A percentile compares a stretch with the other conserved stretches of the same genome.
Conservation (phyloP, 2,113 vertebrate species). For the Geococcyx californianus region DNA sequence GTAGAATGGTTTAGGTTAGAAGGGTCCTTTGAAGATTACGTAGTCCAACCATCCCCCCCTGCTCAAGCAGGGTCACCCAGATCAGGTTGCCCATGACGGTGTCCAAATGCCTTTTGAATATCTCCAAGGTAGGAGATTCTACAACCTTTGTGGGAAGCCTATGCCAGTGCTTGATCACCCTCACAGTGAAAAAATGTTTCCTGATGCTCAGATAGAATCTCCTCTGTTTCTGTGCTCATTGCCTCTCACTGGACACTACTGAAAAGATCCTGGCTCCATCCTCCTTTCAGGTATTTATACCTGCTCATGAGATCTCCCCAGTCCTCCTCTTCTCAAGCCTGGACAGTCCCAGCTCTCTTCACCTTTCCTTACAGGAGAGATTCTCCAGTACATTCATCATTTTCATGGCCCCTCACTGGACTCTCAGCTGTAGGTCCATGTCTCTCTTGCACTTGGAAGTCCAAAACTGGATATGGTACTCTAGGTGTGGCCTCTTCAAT, state of each 20-base stretch:
- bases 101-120: neutral
- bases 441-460: neutral
- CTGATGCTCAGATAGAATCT: neutral
- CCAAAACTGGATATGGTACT: neutral
- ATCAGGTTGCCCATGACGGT: neutral
- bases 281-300: neutral
- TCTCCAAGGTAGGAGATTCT: neutral
- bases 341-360: neutral
- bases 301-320: accelerated
- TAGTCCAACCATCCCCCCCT: neutral
- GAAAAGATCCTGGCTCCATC: neutral
- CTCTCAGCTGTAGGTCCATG: neutral
- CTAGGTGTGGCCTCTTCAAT: neutral
- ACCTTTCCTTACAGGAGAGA: neutral
- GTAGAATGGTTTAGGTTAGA: neutral
- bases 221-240: neutral
- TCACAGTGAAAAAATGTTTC: neutral
- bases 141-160: neutral
- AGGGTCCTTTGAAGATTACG: neutral
- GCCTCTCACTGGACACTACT: neutral
- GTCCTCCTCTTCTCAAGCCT: neutral
- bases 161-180: accelerated
- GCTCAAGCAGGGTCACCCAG: neutral
- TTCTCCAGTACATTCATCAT: neutral
- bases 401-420: neutral